Evolutionary conservation across 1,140 invertebrate genomes (phyloP), one percentile per base, ranked within the genome.

Genomic region (Drosophila nigrodunni): DNA sequence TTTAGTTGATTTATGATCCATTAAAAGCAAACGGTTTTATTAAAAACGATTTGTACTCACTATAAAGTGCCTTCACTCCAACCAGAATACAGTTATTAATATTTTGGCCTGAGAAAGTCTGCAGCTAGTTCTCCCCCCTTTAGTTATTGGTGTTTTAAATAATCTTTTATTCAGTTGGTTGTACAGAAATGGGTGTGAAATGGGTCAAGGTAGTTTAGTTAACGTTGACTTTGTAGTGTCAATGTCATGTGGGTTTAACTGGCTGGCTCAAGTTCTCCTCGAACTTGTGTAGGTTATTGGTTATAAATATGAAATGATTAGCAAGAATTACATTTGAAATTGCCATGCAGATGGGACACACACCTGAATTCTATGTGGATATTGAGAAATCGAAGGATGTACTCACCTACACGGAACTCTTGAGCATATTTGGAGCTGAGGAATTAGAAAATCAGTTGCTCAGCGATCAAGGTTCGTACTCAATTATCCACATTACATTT

Each of bases 331-430:
- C 50, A 69, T 82, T 89, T 80, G 64, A 78, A 69, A 81, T 77
- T 85, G 67, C 50, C 70, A 77, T 72, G 57, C 92, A 97, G 97
- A 94, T 95, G 79, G 96, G 95, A 47, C 93, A 95, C 46, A 96
- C 95, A 61, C 94, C 96, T 46, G 96, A 97, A 74, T 95, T 95
- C 81, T 97, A 97, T 91, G 94, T 95, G 74, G 93, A 95, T 74
- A 94, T 95, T 83, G 95, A 95, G 59, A 93, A 94, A 39, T 94
- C 96, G 4, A 83, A 81, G 43, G 80, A 91, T 30, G 82, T 91
- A 50, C 93, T 97, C 44, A 95, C 95, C 18, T 95, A 96, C 86
- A 94, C 94, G 77, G 94, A 95, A 72, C 91, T 97, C 8, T 90
- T 96, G 11, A 93, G 93, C 44, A 94, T 95, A 80, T 97, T 96